A percentile compares a stretch with the other conserved stretches of the same genome.
Conservation (phyloP, 2,888 invertebrate species). For the Xestia c-nigrum region DNA sequence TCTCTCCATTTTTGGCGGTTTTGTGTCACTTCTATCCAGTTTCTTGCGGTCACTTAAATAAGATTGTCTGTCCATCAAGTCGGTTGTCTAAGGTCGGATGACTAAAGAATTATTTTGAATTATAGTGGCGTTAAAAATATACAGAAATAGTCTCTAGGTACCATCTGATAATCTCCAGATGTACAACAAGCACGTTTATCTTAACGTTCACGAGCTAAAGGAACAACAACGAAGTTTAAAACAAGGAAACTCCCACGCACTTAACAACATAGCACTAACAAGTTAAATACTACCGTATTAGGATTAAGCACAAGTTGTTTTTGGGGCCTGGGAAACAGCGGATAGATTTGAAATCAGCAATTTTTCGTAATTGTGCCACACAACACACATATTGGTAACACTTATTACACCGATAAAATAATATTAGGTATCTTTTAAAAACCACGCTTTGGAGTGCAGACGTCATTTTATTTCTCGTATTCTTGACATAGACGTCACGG, state of each 20-base stretch:
- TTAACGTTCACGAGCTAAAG: conserved; percentile 7
- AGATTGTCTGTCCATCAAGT: too few relatives aligned
- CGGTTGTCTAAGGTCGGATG: background rate
- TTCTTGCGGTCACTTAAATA: too few relatives aligned
- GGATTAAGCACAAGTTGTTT: conserved; percentile 36
- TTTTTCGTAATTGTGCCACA: background rate
- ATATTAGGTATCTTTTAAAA: background rate
- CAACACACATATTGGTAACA: background rate
- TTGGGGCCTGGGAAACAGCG: conserved; percentile 50
- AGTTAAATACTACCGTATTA: conserved; percentile 55
- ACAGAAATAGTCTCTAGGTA: background rate
- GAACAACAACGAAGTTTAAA: conserved; percentile 55
- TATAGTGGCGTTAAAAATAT: background rate
- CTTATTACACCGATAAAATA: background rate
- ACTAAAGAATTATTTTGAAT: background rate
- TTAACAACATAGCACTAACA: conserved; percentile 48
- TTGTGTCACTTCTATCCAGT: too few relatives aligned
- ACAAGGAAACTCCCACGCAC: conserved; percentile 47
- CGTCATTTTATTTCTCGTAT: background rate
- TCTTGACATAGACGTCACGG: too few relatives aligned
- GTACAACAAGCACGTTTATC: conserved; percentile 15
- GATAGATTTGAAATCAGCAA: background rate
- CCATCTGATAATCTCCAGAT: conserved; percentile 9
- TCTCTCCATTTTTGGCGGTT: too few relatives aligned
- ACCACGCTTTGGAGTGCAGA: background rate